Conservation (phyloP, 2,888 invertebrate genomes). For the Choreutis nemorana region DNA sequence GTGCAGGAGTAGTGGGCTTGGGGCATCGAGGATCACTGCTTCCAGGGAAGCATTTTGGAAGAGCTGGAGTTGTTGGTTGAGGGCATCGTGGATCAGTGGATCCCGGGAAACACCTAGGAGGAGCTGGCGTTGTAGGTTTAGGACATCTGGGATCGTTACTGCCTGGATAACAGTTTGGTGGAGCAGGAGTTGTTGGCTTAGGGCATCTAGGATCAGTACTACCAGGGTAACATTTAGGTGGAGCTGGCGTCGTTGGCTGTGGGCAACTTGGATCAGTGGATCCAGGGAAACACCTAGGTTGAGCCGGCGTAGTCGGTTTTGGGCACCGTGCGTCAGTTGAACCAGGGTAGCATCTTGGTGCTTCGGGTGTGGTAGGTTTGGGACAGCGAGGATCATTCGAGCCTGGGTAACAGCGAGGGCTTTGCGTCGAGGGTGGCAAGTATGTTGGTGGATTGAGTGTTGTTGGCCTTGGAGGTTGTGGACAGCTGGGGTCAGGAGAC, state of each 20-base stretch:
- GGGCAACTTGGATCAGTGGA: constrained; percentile 19
- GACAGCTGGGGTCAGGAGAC: constrained; percentile 19
- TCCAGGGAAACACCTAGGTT: constrained; percentile 17
- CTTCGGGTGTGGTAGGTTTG: constrained; percentile 12
- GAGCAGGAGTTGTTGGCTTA: constrained; percentile 11
- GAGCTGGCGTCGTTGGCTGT: constrained; percentile 18
- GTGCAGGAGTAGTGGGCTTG: constrained; percentile 12
- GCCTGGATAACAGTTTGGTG: constrained; percentile 17
- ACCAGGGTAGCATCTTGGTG: constrained; percentile 20
- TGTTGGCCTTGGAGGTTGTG: constrained; percentile 16
- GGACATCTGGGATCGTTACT: constrained; percentile 12
- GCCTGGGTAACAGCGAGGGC: constrained; percentile 22
- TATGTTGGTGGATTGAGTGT: constrained; percentile 17
- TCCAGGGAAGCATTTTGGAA: constrained; percentile 15
- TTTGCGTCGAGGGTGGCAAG: constrained; percentile 20
- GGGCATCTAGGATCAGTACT: constrained; percentile 24
- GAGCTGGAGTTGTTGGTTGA: constrained; percentile 13
- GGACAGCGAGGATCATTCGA: constrained; percentile 19
- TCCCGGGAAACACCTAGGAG: constrained; percentile 15
- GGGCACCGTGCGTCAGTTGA: constrained; percentile 24
- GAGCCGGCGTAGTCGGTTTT: constrained; percentile 18
- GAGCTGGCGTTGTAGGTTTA: constrained; percentile 13
- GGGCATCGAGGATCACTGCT: constrained; percentile 14
- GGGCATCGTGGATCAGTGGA: constrained; percentile 18
- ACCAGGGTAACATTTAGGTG: constrained; percentile 13